A percentile compares a stretch with the other conserved stretches of the same genome.
Evolutionary conservation across 2,888 invertebrate species (phyloP).

Genomic region (Meganola albula): DNA sequence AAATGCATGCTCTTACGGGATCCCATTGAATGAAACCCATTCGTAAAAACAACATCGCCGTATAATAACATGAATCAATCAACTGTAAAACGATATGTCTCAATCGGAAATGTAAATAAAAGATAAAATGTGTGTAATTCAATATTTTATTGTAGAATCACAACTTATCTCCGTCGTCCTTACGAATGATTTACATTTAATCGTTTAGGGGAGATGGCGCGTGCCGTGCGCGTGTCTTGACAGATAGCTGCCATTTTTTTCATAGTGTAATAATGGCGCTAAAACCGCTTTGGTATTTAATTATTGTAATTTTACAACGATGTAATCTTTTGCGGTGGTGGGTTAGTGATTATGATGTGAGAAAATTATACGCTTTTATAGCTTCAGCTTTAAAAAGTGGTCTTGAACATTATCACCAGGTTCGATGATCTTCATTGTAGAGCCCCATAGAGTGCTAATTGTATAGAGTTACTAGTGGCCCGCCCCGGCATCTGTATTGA

Average conservation of each 20-base stretch:
- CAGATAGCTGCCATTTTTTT: slow-evolving; percentile 47
- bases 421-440: no score
- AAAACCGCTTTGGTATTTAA: slow-evolving; percentile 40
- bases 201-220: slow-evolving; percentile 44
- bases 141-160: slow-evolving; percentile 62
- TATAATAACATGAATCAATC: slow-evolving; percentile 28
- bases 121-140: slow-evolving; percentile 62
- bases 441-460: no score
- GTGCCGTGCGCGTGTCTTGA: slow-evolving; percentile 60
- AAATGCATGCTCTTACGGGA: no score
- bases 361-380: slow-evolving; percentile 32
- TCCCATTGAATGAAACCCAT: slow-evolving; percentile 29
- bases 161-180: slow-evolving; percentile 49
- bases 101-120: slow-evolving; percentile 72
- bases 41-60: slow-evolving; percentile 49
- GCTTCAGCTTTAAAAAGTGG: neutral
- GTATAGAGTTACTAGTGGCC: no score
- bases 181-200: slow-evolving; percentile 58
- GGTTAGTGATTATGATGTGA: slow-evolving; percentile 25
- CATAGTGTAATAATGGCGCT: slow-evolving; percentile 31
- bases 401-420: no score
- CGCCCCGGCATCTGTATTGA: no score
- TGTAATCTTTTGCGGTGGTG: slow-evolving; percentile 31
- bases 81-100: slow-evolving; percentile 58
- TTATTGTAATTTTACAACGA: slow-evolving; percentile 46